Percentiles rank a stretch among this genome's conserved stretches.
Evolutionary conservation across 2,888 invertebrate species (phyloP).

Genomic region (Phortica okadai): DNA sequence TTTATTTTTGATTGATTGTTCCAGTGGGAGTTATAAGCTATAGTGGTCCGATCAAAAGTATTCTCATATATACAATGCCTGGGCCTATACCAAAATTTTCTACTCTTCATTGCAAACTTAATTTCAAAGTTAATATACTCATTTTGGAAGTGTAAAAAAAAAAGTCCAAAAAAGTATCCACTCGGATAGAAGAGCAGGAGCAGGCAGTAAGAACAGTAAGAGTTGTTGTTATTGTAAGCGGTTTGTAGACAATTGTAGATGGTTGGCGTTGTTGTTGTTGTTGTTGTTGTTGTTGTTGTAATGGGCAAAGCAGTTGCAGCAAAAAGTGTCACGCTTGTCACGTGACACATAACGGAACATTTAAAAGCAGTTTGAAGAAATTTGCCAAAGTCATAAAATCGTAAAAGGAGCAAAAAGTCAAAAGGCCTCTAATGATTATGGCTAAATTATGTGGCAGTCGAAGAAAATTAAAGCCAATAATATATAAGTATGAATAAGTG

Average conservation of each 20-base stretch:
- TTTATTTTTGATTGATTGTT: too few species aligned
- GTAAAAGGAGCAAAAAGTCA: not conserved
- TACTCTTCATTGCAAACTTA: too few species aligned
- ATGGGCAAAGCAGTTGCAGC: slow-evolving; percentile 23
- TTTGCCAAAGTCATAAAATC: not conserved
- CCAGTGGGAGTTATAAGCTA: too few species aligned
- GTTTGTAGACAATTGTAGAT: slow-evolving; percentile 25
- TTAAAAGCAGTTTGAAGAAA: slow-evolving; percentile 25
- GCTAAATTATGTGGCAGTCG: slow-evolving; percentile 34
- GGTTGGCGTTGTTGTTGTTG: slow-evolving; percentile 34
- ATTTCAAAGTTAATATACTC: too few species aligned
- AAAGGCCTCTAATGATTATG: slow-evolving; percentile 7
- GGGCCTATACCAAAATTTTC: too few species aligned
- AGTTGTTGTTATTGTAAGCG: slow-evolving; percentile 62
- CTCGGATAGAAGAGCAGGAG: slow-evolving; percentile 32
- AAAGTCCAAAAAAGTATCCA: too few species aligned
- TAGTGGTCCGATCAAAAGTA: too few species aligned
- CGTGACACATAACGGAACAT: slow-evolving; percentile 41
- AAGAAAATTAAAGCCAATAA: slow-evolving; percentile 28
- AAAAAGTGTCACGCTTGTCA: slow-evolving; percentile 47
- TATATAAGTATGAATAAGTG: not conserved
- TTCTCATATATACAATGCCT: too few species aligned
- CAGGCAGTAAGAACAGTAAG: slow-evolving; percentile 44
- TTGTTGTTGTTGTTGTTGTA: slow-evolving; percentile 55
- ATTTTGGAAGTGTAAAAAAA: not conserved